phyloP scores from a whole-genome alignment of 1,140 invertebrate species.

The Bathynomus jamesi region DNA sequence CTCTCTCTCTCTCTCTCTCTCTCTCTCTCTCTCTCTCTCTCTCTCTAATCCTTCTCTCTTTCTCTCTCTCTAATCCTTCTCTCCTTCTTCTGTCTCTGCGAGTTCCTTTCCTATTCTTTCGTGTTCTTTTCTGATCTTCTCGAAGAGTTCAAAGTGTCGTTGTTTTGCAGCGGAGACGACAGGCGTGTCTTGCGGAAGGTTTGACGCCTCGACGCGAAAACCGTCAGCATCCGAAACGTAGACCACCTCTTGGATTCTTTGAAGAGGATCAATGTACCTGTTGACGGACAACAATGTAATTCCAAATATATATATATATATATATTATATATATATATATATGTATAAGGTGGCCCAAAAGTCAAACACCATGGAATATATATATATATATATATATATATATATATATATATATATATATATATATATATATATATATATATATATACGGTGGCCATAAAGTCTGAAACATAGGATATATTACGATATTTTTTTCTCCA shows the following conservation, averaged over 20 bases:
- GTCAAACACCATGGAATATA: not conserved
- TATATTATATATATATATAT: not conserved
- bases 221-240: constrained; percentile 30
- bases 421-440: not conserved
- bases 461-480: no score
- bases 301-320: not conserved
- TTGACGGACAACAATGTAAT: no score
- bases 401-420: not conserved
- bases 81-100: not conserved
- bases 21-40: no score
- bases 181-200: constrained; percentile 26
- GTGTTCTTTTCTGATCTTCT: constrained; percentile 27
- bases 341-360: not conserved
- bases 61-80: not conserved
- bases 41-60: not conserved
- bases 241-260: constrained; percentile 26
- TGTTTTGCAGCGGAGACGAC: constrained; percentile 16
- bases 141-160: constrained; percentile 17
- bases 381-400: not conserved
- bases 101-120: constrained; percentile 5
- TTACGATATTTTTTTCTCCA: no score
- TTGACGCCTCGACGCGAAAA: constrained; percentile 29
- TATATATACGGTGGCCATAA: no score
- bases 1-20: no score
- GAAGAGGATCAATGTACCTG: constrained; percentile 29